Evolutionary conservation across 2,888 invertebrate species (phyloP).

Genomic region (Eurois occulta): DNA sequence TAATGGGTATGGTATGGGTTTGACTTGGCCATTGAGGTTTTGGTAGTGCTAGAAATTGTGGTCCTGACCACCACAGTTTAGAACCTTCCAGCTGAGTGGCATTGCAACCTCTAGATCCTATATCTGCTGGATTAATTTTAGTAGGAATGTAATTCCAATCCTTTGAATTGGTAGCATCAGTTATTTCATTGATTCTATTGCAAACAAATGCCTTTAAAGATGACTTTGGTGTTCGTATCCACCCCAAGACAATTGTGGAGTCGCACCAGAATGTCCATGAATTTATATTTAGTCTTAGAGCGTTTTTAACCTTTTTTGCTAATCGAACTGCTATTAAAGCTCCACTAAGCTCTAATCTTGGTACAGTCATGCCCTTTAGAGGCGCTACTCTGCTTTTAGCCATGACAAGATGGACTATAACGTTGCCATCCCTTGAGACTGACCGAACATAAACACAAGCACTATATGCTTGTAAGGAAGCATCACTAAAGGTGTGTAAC

Average conservation of each 20-base stretch:
- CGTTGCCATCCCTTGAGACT: constrained; percentile 8
- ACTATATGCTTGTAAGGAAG: constrained; percentile 15
- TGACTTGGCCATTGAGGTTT: constrained; percentile 5
- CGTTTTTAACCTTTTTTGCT: constrained; percentile 3
- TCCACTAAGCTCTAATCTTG: neutral
- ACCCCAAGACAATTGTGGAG: constrained; percentile 5
- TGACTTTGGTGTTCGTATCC: constrained; percentile 18
- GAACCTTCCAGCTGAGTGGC: neutral
- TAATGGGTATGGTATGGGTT: neutral
- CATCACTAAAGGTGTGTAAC: constrained; percentile 19
- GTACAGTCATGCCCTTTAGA: constrained; percentile 9
- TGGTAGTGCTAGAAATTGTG: constrained; percentile 17
- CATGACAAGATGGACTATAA: constrained; percentile 7
- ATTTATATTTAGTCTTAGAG: constrained; percentile 9
- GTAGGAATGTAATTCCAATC: constrained; percentile 21
- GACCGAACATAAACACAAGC: constrained; percentile 19
- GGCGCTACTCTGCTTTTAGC: constrained; percentile 23
- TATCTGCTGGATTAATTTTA: constrained; percentile 14
- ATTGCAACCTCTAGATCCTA: constrained; percentile 18
- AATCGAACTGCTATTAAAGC: neutral
- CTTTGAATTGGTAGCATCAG: constrained; percentile 12
- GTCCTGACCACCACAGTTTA: constrained; percentile 1
- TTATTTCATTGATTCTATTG: constrained; percentile 19
- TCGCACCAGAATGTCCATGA: constrained; percentile 12
- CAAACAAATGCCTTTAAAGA: constrained; percentile 6